Base-by-base conservation (phyloP, 2,888 invertebrate genomes). In the Eupithecia subumbrata region DNA sequence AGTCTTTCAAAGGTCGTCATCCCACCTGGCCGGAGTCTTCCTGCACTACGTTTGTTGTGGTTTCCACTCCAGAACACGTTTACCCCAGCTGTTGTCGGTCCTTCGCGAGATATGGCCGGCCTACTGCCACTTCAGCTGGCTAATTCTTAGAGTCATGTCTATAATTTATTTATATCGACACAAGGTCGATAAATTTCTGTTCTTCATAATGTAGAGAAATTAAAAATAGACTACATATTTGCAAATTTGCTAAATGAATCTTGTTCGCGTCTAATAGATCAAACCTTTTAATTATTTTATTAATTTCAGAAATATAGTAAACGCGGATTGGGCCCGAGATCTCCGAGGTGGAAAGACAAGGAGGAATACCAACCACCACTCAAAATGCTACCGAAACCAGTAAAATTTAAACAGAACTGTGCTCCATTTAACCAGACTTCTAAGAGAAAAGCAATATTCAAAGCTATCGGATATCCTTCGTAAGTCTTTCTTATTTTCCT, bases 351-450 rank as follows among this genome's bases (percentile, higher is more conserved):
- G 89, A 74, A 85, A 60, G 79, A 82, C 1, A 91, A 86, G 74
- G 93, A 91, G 45, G 92, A 90, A 73, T 92, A 93, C 77, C 94
- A 95, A 76, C 94, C 95, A 0, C 94, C 94, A 1, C 89, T 87
- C 1, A 84, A 84, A 12, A 88, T 87, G 40, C 84, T 83, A 0
- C 82, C 85, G 43, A 79, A 82, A 68, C 12, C 12, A 18, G 5
- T 0, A 12, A 85, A 84, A 1, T 45, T 84, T 1, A 82, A 82
- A 30, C 87, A 90, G 74, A 92, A 92, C 80, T 93, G 93, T 72
- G 94, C 95, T 8, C 89, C 94, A 0, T 95, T 95, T 80, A 95
- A 95, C 80, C 88, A 92, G 5, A 92, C 92, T 0, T 89, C 90
- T 0, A 91, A 87, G 78, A 89, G 92, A 80, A 91, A 93, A 81